A percentile compares a stretch with the other conserved stretches of the same genome.
Evolutionary conservation across 2,797 vertebrate species (phyloP).

Genomic region (Helostoma temminkii): DNA sequence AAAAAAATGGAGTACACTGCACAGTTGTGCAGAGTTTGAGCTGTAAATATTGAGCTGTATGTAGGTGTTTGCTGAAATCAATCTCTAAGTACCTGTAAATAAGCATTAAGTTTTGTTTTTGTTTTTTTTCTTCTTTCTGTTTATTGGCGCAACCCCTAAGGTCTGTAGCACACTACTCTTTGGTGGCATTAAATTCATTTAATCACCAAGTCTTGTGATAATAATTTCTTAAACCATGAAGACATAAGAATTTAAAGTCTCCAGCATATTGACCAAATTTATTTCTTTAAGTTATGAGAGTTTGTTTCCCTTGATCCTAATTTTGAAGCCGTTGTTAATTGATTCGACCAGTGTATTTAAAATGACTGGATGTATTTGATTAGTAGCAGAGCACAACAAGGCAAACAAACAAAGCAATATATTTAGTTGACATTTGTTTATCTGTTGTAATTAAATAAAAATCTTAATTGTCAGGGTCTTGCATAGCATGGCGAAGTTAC

Average conservation of each 20-base stretch:
- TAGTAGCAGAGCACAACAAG: too few species aligned
- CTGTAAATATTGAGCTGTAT: slow-evolving; percentile 44
- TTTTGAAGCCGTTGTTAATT: neutral
- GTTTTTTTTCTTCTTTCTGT: slow-evolving; percentile 28
- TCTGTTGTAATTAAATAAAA: too few species aligned
- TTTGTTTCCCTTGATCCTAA: neutral
- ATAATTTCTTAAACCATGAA: slow-evolving; percentile 1
- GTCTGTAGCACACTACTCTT: slow-evolving; percentile 30
- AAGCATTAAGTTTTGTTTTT: slow-evolving; percentile 21
- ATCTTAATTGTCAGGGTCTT: too few species aligned
- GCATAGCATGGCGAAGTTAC: too few species aligned
- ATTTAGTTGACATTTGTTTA: too few species aligned
- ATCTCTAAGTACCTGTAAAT: slow-evolving; percentile 35
- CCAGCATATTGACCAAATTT: neutral
- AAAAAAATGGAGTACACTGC: slow-evolving; percentile 6
- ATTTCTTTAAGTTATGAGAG: neutral
- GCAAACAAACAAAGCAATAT: too few species aligned
- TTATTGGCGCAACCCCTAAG: slow-evolving; percentile 27
- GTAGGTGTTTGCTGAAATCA: slow-evolving; percentile 25
- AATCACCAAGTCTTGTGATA: neutral
- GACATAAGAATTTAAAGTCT: neutral
- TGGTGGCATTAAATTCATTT: slow-evolving; percentile 70
- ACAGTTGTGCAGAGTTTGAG: neutral
- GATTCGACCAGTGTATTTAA: too few species aligned
- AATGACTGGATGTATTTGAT: too few species aligned